Conservation (phyloP, 2,888 invertebrate genomes). For the Apodemia hepburni region DNA sequence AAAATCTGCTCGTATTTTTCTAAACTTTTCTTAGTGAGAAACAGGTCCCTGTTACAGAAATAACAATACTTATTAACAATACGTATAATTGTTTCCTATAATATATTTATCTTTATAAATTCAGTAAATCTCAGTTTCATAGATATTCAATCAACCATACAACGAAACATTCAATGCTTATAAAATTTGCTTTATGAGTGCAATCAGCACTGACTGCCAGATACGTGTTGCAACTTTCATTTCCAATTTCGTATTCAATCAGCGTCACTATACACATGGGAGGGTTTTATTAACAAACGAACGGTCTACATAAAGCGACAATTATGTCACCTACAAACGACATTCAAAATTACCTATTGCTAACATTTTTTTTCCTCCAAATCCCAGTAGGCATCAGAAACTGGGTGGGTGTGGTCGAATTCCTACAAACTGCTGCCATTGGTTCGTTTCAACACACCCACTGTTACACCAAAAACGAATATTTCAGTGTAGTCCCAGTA, state of each 20-base stretch:
- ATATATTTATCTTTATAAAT: no score
- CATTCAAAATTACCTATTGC: slow-evolving; percentile 73
- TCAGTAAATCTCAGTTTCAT: no score
- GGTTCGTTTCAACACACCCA: slow-evolving; percentile 62
- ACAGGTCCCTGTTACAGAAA: no score
- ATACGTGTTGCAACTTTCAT: slow-evolving; percentile 38
- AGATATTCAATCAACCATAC: no score
- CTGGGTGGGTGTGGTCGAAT: slow-evolving; percentile 64
- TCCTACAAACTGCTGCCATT: slow-evolving; percentile 58
- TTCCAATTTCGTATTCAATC: slow-evolving; percentile 43
- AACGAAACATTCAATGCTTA: no score
- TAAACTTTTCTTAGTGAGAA: no score
- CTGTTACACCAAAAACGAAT: slow-evolving; percentile 60
- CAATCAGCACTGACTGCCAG: no score
- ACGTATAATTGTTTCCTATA: no score
- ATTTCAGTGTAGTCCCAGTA: slow-evolving; percentile 49
- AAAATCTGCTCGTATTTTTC: no score
- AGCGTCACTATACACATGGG: slow-evolving; percentile 37
- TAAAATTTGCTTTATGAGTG: no score
- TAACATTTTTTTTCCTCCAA: slow-evolving; percentile 69
- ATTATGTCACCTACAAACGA: slow-evolving; percentile 68
- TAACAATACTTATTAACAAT: no score
- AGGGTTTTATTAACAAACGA: slow-evolving; percentile 38
- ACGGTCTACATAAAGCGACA: slow-evolving; percentile 58
- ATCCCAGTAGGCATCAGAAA: slow-evolving; percentile 77